Evolutionary conservation across 2,888 invertebrate species (phyloP), one percentile per base, ranked within the genome.

Genomic region (Stenchaetothrips biformis): DNA sequence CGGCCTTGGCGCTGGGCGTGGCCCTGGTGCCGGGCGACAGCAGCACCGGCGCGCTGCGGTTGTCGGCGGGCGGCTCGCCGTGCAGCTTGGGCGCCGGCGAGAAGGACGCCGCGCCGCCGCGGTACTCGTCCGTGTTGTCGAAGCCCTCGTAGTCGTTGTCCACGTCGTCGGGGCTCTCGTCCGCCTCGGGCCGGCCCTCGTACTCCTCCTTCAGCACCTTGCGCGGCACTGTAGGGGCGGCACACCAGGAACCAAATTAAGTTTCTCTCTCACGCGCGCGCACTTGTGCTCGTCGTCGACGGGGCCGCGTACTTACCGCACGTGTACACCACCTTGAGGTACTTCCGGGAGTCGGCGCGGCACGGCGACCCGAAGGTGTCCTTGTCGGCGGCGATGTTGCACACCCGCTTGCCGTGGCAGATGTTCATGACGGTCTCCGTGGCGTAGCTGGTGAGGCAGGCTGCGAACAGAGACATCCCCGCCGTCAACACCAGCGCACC

Each of bases 381-480:
- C 84, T 92, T 91, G 87, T 95, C 94, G 3, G 95, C 95, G 37
- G 93, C 90, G 79, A 95, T 89, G 79, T 93, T 92, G 86, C 95
- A 95, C 81, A 92, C 90, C 82, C 95, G 89, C 86, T 94, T 93
- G 59, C 95, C 95, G 85, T 95, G 95, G 86, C 95, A 95, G 84
- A 92, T 90, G 85, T 93, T 91, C 93, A 96, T 95, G 80, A 96
- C 93, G 25, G 94, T 94, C 88, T 97, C 96, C n/a, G 96, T 94
- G 7, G 96, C 95, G 87, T 94, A 94, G 84, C 93, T 93, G 83
- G 94, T 94, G 86, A 95, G 89, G 86, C 97, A 97, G 25, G 95
- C 96, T 96, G 89, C 48, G 88, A 53, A 59, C 18, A 13, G 59
- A 59, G 18, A 18, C 59, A 8, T 6, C 53, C 53, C 53, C 53